These are phyloP conservation scores for Cremastinae sp. DNA, from an alignment of 2,888 invertebrate species.

Conservation along the genomic window DNA sequence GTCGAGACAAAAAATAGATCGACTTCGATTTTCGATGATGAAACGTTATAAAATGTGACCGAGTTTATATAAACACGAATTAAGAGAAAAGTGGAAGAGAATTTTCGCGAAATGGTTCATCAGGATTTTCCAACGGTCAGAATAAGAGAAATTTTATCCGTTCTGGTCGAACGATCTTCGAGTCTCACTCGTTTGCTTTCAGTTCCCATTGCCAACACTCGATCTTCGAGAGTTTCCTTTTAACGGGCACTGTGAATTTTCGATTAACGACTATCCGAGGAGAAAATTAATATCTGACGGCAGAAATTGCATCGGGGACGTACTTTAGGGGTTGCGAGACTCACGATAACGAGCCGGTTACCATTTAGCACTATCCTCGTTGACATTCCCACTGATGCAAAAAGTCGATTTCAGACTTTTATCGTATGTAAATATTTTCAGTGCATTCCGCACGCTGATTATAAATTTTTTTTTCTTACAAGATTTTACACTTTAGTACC, in stretches of 20 bases:
- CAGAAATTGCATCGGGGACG: constrained; percentile 60
- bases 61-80: background rate
- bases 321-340: constrained; percentile 54
- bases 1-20: too few species aligned
- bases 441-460: too few species aligned
- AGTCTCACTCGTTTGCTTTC: constrained; percentile 24
- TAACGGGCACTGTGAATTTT: constrained; percentile 47
- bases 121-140: constrained; percentile 35
- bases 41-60: background rate
- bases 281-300: constrained; percentile 65
- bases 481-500: too few species aligned
- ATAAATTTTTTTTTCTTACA: too few species aligned
- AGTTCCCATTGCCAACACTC: constrained; percentile 30
- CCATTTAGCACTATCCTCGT: constrained; percentile 28
- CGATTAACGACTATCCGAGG: constrained; percentile 63
- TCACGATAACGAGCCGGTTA: constrained; percentile 44
- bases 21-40: background rate
- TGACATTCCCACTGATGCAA: constrained; percentile 15
- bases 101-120: constrained; percentile 47
- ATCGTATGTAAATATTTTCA: too few species aligned
- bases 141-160: constrained; percentile 52
- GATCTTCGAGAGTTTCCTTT: constrained; percentile 54
- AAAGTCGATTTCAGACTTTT: too few species aligned
- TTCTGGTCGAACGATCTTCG: constrained; percentile 56
- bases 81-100: constrained; percentile 25